A percentile compares a stretch with the other conserved stretches of the same genome.
These are phyloP conservation scores for Phoebastria nigripes DNA, from an alignment of 2,797 vertebrate genomes.

Conservation along the genomic window DNA sequence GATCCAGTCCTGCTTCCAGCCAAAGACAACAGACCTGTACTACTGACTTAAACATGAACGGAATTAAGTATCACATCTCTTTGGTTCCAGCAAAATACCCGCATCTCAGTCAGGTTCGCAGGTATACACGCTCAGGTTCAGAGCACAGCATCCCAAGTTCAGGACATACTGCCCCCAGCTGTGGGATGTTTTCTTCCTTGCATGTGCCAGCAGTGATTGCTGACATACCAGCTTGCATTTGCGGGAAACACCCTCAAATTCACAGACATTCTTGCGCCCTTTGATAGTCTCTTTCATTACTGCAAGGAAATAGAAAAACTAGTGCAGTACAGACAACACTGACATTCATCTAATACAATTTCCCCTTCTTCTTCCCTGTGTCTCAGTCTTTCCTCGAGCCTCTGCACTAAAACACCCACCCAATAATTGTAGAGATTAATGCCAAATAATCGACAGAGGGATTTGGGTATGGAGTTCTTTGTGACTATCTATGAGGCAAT, in stretches of 20 bases:
- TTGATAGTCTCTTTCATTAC: not conserved
- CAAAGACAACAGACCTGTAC: not conserved
- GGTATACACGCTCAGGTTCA: rapidly evolving
- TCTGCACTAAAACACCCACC: not conserved
- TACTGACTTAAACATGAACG: not conserved
- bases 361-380: not conserved
- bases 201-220: not conserved
- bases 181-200: not conserved
- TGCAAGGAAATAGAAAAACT: not conserved
- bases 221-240: not conserved
- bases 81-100: not conserved
- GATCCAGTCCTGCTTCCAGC: not conserved
- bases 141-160: not conserved
- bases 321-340: not conserved
- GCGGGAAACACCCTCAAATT: not conserved
- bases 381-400: not conserved
- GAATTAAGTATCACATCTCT: not conserved
- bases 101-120: rapidly evolving
- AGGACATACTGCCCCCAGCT: not conserved
- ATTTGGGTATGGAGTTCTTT: not conserved
- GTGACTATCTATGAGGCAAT: not conserved
- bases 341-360: not conserved
- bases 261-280: not conserved
- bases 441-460: not conserved
- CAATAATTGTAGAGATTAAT: not conserved